Evolutionary conservation across 2,888 invertebrate species (phyloP).

Genomic region (Ramazzottius varieornatus): DNA sequence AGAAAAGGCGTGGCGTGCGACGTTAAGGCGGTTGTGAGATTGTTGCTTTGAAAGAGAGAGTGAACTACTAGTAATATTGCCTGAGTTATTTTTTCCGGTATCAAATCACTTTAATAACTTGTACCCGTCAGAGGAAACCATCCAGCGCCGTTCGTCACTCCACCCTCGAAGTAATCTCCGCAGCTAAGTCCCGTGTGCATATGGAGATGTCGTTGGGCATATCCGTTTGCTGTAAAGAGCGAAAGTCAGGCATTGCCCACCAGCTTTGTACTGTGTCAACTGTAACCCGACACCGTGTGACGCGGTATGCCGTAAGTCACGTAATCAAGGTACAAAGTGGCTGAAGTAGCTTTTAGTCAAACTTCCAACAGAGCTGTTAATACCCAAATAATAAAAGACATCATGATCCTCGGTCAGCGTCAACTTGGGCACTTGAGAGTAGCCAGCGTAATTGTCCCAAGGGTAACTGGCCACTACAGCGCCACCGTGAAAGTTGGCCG

Average conservation of each 20-base stretch:
- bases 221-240: constrained; percentile 13
- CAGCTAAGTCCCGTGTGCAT: constrained; percentile 12
- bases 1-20: background rate
- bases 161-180: constrained; percentile 29
- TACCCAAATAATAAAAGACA: background rate
- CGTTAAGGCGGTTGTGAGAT: background rate
- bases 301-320: too few relatives aligned
- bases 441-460: constrained; percentile 41
- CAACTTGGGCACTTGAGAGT: constrained; percentile 1
- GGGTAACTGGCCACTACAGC: constrained; percentile 87
- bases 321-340: too few relatives aligned
- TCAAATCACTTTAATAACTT: background rate
- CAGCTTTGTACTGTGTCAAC: too few relatives aligned
- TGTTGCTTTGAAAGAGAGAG: background rate
- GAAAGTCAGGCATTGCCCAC: constrained; percentile 19
- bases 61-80: background rate
- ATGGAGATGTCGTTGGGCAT: constrained; percentile 14
- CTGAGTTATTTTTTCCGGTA: background rate
- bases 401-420: constrained; percentile 2
- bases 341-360: too few relatives aligned
- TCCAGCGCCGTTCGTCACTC: constrained; percentile 76
- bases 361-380: too few relatives aligned
- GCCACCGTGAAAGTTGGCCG: constrained; percentile 79
- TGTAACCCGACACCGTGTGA: too few relatives aligned
- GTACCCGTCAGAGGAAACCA: constrained; percentile 64